phyloP scores from a whole-genome alignment of 2,113 vertebrate genomes.

The Vicugna pacos region DNA sequence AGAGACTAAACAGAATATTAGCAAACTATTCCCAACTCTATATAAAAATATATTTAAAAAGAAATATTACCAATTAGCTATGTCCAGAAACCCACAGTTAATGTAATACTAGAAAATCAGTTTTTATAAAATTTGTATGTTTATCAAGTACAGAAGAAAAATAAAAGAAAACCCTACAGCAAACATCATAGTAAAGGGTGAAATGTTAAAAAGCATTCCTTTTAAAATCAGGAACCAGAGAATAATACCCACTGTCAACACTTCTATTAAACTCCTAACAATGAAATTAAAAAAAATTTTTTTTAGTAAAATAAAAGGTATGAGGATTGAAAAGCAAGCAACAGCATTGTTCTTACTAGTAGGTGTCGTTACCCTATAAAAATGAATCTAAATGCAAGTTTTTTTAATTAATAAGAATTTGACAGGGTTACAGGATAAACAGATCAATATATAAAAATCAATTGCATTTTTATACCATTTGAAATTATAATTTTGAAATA shows the following conservation, averaged over 20 bases:
- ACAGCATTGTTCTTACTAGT: background rate
- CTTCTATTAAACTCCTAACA: background rate
- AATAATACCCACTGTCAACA: background rate
- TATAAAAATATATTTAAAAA: background rate
- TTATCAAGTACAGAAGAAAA: background rate
- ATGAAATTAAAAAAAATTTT: background rate
- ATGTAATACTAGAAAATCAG: background rate
- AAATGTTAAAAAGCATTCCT: background rate
- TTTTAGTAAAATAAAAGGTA: background rate
- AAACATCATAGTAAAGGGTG: background rate
- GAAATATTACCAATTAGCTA: background rate
- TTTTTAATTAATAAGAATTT: background rate
- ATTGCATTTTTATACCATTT: background rate
- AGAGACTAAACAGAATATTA: background rate
- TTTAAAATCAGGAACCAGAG: background rate
- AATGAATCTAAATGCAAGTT: background rate
- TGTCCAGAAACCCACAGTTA: background rate
- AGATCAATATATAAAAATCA: background rate
- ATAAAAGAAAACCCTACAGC: background rate
- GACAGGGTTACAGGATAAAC: background rate
- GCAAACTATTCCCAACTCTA: background rate
- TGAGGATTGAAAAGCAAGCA: background rate
- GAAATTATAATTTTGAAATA: background rate
- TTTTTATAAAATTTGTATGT: background rate
- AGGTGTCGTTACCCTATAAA: background rate